These are phyloP conservation scores for Romanomermis culicivorax DNA, from an alignment of 2,888 invertebrate species.

Conservation along the genomic window DNA sequence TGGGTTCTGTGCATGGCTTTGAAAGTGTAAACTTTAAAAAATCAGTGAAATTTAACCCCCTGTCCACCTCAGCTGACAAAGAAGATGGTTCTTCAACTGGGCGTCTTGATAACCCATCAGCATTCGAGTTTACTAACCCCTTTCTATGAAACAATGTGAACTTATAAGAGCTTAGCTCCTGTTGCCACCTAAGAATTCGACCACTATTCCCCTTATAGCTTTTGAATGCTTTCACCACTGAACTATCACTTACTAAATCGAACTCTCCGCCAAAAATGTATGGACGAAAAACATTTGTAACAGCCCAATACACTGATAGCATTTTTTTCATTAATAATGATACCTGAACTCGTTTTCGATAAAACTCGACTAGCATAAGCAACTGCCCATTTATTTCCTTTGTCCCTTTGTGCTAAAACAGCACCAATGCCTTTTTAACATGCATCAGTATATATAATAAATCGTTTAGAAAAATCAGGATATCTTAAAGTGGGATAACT, in stretches of 20 bases:
- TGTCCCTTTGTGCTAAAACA: too few species aligned
- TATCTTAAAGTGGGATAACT: background rate
- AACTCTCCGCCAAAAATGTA: too few species aligned
- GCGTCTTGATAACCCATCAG: too few species aligned
- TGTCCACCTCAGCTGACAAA: background rate
- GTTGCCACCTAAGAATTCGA: background rate
- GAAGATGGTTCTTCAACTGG: too few species aligned
- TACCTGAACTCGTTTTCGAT: background rate
- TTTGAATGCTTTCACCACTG: too few species aligned
- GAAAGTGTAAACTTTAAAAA: too few species aligned
- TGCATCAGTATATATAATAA: background rate
- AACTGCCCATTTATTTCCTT: background rate
- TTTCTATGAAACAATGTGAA: background rate
- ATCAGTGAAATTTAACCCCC: too few species aligned
- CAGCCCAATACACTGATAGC: background rate
- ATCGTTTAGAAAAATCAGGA: background rate
- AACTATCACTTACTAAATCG: too few species aligned
- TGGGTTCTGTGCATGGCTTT: too few species aligned
- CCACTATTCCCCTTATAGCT: background rate
- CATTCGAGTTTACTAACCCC: background rate
- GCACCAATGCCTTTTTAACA: background rate
- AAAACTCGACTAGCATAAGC: background rate
- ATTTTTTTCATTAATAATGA: background rate
- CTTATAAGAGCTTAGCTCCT: background rate
- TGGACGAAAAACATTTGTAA: too few species aligned